Percentiles rank a stretch among this genome's conserved stretches.
Evolutionary conservation across 2,888 invertebrate genomes (phyloP).

Genomic region (Epirrhoe alternata): DNA sequence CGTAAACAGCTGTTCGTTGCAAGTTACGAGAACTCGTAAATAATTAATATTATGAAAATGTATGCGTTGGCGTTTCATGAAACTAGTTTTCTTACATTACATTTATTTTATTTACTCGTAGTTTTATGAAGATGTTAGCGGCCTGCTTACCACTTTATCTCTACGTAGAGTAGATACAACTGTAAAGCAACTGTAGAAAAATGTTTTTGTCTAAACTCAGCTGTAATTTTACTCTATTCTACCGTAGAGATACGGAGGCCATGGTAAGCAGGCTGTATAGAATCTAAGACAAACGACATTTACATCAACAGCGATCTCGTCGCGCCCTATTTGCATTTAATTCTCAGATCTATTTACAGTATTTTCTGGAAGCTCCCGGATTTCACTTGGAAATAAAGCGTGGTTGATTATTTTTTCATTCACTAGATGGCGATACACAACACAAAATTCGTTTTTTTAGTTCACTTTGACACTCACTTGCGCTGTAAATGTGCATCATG

Average conservation of each 20-base stretch:
- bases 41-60: conserved; percentile 40
- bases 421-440: too few species aligned
- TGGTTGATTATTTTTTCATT: neutral
- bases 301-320: conserved; percentile 21
- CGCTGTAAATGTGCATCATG: too few species aligned
- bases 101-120: neutral
- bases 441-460: too few species aligned
- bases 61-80: conserved; percentile 17
- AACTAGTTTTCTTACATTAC: neutral
- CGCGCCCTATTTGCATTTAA: conserved; percentile 34
- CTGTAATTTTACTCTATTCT: too few species aligned
- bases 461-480: too few species aligned
- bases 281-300: conserved; percentile 23
- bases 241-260: too few species aligned
- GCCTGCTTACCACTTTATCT: neutral
- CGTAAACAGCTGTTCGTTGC: conserved; percentile 29
- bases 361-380: conserved; percentile 20
- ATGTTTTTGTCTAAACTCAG: too few species aligned
- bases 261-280: conserved; percentile 9
- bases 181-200: too few species aligned
- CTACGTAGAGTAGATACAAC: too few species aligned
- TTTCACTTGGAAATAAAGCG: neutral
- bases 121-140: neutral
- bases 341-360: conserved; percentile 22
- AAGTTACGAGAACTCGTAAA: conserved; percentile 22